Evolutionary conservation across 2,797 vertebrate genomes (phyloP).

Genomic region (Potorous gilbertii): DNA sequence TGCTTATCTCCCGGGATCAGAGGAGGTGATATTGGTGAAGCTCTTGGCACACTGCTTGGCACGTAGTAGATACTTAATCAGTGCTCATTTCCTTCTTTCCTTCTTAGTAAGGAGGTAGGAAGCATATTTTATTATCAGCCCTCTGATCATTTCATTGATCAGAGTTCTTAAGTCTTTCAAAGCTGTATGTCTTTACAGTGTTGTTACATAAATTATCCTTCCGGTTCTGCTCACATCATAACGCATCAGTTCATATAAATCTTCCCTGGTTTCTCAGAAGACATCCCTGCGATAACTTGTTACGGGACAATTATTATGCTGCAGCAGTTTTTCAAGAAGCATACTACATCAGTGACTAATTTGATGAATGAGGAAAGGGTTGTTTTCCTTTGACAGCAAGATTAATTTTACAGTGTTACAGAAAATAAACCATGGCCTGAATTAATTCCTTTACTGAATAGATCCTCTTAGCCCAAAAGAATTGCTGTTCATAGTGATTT

Average conservation of each 20-base stretch:
- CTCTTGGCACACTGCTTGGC: not conserved
- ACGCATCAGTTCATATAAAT: not conserved
- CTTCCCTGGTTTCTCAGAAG: not conserved
- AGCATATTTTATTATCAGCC: not conserved
- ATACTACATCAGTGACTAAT: not conserved
- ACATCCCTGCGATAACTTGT: not conserved
- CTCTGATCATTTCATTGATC: not conserved
- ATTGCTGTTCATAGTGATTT: constrained; percentile 5
- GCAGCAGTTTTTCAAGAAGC: not conserved
- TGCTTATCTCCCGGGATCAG: not conserved
- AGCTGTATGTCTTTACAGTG: not conserved
- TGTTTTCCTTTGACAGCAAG: not conserved
- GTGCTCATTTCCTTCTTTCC: not conserved
- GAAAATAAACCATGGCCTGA: constrained; percentile 3
- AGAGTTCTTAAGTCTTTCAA: not conserved
- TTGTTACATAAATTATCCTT: not conserved
- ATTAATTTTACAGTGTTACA: constrained; percentile 28
- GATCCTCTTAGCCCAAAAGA: not conserved
- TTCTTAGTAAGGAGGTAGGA: not conserved
- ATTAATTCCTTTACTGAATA: constrained; percentile 14
- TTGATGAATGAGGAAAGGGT: not conserved
- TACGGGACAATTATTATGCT: not conserved
- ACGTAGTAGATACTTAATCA: not conserved
- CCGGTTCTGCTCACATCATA: not conserved
- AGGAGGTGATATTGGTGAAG: not conserved